These are phyloP conservation scores for Platypus cylindrus DNA, from an alignment of 2,888 invertebrate species.

Conservation along the genomic window DNA sequence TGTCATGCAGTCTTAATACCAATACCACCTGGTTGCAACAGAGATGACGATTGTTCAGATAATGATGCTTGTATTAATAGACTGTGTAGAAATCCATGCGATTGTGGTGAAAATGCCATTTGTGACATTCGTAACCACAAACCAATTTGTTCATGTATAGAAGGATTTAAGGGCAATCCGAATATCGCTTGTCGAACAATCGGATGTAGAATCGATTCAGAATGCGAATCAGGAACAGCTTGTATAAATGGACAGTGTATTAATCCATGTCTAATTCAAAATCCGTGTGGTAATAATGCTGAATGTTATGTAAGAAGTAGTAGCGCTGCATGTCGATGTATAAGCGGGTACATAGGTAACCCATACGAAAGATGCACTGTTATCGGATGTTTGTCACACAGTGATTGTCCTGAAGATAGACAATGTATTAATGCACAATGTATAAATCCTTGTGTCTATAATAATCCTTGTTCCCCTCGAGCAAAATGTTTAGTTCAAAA, in stretches of 20 bases:
- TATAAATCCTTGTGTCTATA: slow-evolving; percentile 68
- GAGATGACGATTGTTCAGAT: slow-evolving; percentile 65
- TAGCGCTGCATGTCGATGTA: slow-evolving; percentile 65
- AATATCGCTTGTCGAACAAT: slow-evolving; percentile 66
- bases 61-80: slow-evolving; percentile 76
- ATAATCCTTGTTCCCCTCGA: slow-evolving; percentile 61
- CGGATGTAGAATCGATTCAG: slow-evolving; percentile 71
- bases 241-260: slow-evolving; percentile 78
- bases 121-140: slow-evolving; percentile 74
- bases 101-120: slow-evolving; percentile 72
- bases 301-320: slow-evolving; percentile 53
- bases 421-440: slow-evolving; percentile 79
- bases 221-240: slow-evolving; percentile 71
- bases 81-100: slow-evolving; percentile 76
- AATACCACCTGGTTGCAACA: slow-evolving; percentile 61
- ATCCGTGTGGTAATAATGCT: slow-evolving; percentile 69
- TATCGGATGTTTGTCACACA: slow-evolving; percentile 74
- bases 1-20: slow-evolving; percentile 61
- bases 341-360: slow-evolving; percentile 69
- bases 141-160: slow-evolving; percentile 73
- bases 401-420: slow-evolving; percentile 75
- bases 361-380: slow-evolving; percentile 61
- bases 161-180: slow-evolving; percentile 79
- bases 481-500: slow-evolving; percentile 72
- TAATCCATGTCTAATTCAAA: slow-evolving; percentile 70